Percentiles rank a stretch among this genome's conserved stretches.
phyloP scores from a whole-genome alignment of 2,113 vertebrate species.

The Tilapia sparmanii region DNA sequence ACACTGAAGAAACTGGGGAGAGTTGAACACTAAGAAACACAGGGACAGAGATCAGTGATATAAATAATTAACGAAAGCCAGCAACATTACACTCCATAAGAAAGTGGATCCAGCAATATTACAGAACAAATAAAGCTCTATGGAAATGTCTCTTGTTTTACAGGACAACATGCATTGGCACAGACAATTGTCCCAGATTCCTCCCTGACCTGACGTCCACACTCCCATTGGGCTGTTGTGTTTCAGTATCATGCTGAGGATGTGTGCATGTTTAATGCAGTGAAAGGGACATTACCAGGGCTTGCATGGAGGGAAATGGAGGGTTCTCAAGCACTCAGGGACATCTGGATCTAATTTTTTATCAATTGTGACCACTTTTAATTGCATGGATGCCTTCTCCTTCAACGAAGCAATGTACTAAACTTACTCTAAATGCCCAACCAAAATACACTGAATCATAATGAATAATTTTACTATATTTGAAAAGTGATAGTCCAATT shows the following conservation, averaged over 20 bases:
- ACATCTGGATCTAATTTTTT: not conserved
- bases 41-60: not conserved
- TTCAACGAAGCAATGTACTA: not conserved
- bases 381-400: not conserved
- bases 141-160: not conserved
- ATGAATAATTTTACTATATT: not conserved
- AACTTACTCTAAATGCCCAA: not conserved
- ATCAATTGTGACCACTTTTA: not conserved
- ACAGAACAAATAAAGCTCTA: not conserved
- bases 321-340: not conserved
- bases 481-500: not conserved
- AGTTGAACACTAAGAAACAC: not conserved
- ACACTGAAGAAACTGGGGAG: not conserved
- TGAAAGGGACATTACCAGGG: slow-evolving; percentile 28
- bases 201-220: slow-evolving; percentile 1
- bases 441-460: not conserved
- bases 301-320: not conserved
- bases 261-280: slow-evolving; percentile 36
- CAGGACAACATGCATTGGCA: not conserved
- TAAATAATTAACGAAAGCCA: not conserved
- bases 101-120: not conserved
- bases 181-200: not conserved
- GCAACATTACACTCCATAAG: not conserved
- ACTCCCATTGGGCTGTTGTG: slow-evolving; percentile 35
- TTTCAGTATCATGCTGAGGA: slow-evolving; percentile 5